phyloP scores from a whole-genome alignment of 2,797 vertebrate species.

The Notolabrus celidotus region DNA sequence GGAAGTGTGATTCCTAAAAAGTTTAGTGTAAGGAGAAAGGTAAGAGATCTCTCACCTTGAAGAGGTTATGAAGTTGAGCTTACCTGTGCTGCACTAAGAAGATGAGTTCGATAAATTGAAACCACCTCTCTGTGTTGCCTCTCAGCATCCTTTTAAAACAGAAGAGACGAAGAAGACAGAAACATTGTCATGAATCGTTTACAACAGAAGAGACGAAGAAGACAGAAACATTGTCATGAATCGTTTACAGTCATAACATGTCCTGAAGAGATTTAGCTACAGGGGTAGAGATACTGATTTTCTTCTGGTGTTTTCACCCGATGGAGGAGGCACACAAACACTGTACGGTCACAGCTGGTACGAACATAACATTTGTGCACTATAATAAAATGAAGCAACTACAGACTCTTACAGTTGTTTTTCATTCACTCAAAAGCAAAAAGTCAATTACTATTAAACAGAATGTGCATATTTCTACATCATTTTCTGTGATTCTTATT shows the following conservation, averaged over 20 bases:
- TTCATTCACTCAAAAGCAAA: no score
- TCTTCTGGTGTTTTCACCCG: no score
- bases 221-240: neutral
- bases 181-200: neutral
- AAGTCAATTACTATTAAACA: no score
- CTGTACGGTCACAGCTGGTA: no score
- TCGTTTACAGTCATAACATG: neutral
- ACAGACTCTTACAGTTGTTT: no score
- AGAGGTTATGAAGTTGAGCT: conserved; percentile 8
- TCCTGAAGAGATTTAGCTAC: no score
- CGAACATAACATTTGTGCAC: no score
- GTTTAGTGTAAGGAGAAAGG: neutral
- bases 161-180: neutral
- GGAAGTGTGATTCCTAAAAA: neutral
- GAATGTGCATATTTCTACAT: no score
- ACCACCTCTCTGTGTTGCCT: conserved; percentile 97
- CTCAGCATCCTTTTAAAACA: conserved; percentile 89
- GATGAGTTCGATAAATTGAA: conserved; percentile 96
- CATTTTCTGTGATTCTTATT: neutral
- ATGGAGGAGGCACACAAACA: no score
- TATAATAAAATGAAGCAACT: no score
- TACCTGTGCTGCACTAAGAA: conserved; percentile 94
- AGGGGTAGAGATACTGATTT: no score
- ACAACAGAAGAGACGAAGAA: conserved; percentile 9
- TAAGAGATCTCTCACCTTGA: neutral